These are phyloP conservation scores for Hyposoter dolosus DNA, from an alignment of 2,888 invertebrate species.

Conservation along the genomic window DNA sequence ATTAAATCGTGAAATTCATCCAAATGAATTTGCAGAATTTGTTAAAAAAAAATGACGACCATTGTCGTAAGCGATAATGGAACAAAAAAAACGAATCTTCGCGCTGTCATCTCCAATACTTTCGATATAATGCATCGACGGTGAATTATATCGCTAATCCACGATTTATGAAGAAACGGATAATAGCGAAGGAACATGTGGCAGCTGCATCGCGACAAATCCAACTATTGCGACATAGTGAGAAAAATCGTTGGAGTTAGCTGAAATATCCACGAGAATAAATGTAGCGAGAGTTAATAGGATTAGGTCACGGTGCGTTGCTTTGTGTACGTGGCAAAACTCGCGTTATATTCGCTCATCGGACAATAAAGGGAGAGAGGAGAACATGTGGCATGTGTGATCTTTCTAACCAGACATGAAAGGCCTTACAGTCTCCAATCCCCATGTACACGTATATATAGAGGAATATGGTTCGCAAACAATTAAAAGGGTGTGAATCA, in stretches of 20 bases:
- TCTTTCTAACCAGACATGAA: slow-evolving; percentile 43
- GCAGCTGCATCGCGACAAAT: slow-evolving; percentile 37
- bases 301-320: slow-evolving; percentile 62
- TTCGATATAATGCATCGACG: neutral
- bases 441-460: slow-evolving; percentile 5
- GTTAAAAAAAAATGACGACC: neutral
- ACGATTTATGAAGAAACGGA: slow-evolving; percentile 46
- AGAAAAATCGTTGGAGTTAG: slow-evolving; percentile 26
- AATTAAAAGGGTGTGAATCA: slow-evolving; percentile 29
- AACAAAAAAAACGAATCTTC: neutral
- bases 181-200: slow-evolving; percentile 20
- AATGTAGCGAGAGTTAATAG: slow-evolving; percentile 66
- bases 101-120: neutral
- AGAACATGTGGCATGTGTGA: slow-evolving; percentile 47
- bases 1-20: neutral
- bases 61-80: neutral
- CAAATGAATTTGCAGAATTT: neutral
- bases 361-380: slow-evolving; percentile 24
- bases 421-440: slow-evolving; percentile 43
- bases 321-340: slow-evolving; percentile 57
- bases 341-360: slow-evolving; percentile 39
- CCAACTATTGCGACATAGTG: slow-evolving; percentile 11
- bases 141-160: slow-evolving; percentile 33
- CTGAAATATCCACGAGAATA: slow-evolving; percentile 57
- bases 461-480: neutral